phyloP scores from a whole-genome alignment of 2,797 vertebrate genomes.

The Manis pentadactyla region DNA sequence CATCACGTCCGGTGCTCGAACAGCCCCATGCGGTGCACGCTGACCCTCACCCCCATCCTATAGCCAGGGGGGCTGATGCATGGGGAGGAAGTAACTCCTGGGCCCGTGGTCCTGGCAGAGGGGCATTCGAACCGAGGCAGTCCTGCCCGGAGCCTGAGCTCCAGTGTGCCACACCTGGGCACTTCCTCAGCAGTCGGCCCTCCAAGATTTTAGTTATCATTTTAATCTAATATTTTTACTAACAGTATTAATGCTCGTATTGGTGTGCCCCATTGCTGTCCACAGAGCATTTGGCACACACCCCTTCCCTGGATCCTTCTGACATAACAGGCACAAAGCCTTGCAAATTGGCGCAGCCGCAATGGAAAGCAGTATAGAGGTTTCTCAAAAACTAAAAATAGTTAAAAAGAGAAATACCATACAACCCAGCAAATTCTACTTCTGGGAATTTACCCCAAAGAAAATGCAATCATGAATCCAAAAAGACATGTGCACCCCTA shows the following conservation, averaged over 20 bases:
- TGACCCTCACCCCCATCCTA: neutral
- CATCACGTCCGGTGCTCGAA: neutral
- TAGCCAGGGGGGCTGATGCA: neutral
- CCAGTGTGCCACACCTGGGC: fast-evolving
- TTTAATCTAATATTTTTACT: neutral
- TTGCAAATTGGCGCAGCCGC: no score
- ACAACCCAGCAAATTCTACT: no score
- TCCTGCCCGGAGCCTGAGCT: neutral
- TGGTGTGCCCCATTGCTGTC: neutral
- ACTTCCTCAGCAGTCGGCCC: no score
- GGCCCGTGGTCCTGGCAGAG: neutral
- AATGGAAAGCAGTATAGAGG: no score
- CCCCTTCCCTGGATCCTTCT: neutral
- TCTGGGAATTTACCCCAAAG: no score
- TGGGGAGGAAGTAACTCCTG: no score
- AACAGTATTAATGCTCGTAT: neutral
- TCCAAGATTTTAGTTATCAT: neutral
- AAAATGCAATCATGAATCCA: no score
- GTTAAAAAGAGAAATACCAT: no score
- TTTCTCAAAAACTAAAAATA: no score
- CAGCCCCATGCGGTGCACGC: no score
- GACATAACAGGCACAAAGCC: neutral
- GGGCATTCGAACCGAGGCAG: neutral
- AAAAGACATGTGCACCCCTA: no score
- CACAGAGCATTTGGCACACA: neutral